Conservation (phyloP, 2,888 invertebrate species). For the Eumacrocentrus americanus region DNA sequence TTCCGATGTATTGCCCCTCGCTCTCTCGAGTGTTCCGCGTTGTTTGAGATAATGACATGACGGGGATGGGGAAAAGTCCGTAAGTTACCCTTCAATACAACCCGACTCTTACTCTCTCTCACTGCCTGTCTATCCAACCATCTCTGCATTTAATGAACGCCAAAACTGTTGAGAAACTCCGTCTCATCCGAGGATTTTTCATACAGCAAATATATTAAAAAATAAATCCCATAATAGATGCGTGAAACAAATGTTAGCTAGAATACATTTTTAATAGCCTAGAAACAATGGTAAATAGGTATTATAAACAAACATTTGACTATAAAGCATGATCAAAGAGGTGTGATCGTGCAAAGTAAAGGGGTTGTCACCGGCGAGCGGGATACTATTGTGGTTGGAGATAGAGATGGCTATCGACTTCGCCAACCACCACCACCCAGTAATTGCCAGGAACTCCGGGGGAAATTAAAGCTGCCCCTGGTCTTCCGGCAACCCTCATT, state of each 20-base stretch:
- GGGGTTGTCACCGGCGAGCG: conserved; percentile 21
- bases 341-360: conserved; percentile 5
- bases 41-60: conserved; percentile 49
- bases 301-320: not conserved
- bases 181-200: not conserved
- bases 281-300: not conserved
- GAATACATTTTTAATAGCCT: not conserved
- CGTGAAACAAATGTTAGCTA: not conserved
- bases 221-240: not conserved
- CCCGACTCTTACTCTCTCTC: not conserved
- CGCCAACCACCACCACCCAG: conserved; percentile 50
- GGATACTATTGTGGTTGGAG: conserved; percentile 51
- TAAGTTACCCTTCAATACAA: conserved; percentile 13
- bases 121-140: conserved; percentile 1
- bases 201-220: not conserved
- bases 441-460: conserved; percentile 59
- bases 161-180: conserved; percentile 39
- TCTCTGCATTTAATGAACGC: conserved; percentile 37
- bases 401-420: conserved; percentile 57
- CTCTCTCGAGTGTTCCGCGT: conserved; percentile 43
- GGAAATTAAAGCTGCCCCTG: conserved; percentile 60
- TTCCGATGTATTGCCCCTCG: conserved; percentile 36
- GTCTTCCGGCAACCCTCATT: conserved; percentile 51
- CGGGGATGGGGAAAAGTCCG: conserved; percentile 33
- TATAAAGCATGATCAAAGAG: not conserved